Base-by-base conservation (phyloP, 2,888 invertebrate species). In the Arctia plantaginis region DNA sequence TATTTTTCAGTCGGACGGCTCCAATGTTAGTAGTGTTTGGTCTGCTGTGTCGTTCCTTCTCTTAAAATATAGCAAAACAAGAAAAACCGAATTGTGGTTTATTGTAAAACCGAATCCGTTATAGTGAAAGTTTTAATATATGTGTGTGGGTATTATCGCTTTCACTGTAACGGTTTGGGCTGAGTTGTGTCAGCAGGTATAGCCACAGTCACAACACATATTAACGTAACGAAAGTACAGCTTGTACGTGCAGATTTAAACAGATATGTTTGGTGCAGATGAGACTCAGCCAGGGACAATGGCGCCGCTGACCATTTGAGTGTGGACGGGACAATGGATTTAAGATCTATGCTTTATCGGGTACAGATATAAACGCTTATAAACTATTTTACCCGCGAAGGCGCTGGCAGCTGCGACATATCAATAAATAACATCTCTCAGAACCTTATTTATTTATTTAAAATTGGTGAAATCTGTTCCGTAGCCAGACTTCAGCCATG, bases 81-180 rank as follows among this genome's bases (percentile, higher is more conserved):
- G 62, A 15, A 30, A 62, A 62, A 62, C 30, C 18, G 18, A 18
- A 62, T 18, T 62, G 8, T 62, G 30, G 18, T 18, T 62, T 62
- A 62, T 30, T 30, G 27, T 62, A 30, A 62, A 30, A 62, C 18
- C 30, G 15, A 62, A 30, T 15, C 62, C 30, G 62, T 30, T 62
- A 62, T 18, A 62, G 62, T 62, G 62, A 62, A 62, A 62, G 62
- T 62, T 66, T 23, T 39, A 39, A 39, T 20, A 35, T 66, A 66
- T 39, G 39, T 20, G 66, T 39, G 66, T 55, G 39, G 39, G 39
- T 62, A 62, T 30, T 62, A 62, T 30, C 27, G 39, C n/a, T 35
- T 62, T 62, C 30, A 30, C 62, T 18, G 62, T 62, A 62, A 62
- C 62, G 30, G 62, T 62, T 30, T 27, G 27, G 62, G 62, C 18